phyloP scores from a whole-genome alignment of 2,888 invertebrate species.

The Lepetodrilus schrolli region DNA sequence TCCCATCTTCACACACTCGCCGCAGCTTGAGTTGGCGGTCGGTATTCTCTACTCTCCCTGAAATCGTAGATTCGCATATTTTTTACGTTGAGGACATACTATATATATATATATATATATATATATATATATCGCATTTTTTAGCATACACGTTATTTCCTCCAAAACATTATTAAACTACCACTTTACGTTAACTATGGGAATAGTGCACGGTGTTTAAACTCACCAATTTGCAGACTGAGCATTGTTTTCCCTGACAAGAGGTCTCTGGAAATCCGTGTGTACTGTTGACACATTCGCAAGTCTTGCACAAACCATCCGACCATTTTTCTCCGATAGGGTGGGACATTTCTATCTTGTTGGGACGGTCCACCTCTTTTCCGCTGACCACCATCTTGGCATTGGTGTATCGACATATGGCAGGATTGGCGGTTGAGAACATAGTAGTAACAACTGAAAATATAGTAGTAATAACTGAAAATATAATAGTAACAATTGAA shows the following conservation, averaged over 20 bases:
- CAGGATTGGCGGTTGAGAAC: conserved; percentile 21
- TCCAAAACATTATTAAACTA: too few species aligned
- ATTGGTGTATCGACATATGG: conserved; percentile 38
- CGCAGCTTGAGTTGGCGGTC: conserved; percentile 53
- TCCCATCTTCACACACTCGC: conserved; percentile 52
- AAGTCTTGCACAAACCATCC: conserved; percentile 61
- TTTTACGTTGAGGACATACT: too few species aligned
- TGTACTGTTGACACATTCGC: conserved; percentile 49
- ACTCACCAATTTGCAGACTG: conserved; percentile 53
- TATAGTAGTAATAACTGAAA: too few species aligned
- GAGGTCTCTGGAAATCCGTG: conserved; percentile 46
- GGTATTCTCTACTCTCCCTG: conserved; percentile 49
- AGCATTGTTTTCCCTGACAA: conserved; percentile 54
- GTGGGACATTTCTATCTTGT: conserved; percentile 31
- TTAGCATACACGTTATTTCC: too few species aligned
- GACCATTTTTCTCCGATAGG: conserved; percentile 55
- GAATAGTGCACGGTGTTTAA: too few species aligned
- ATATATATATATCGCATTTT: too few species aligned
- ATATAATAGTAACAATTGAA: too few species aligned
- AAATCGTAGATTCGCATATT: too few species aligned
- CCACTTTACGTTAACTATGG: too few species aligned
- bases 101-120: too few species aligned
- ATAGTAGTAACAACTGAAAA: too few species aligned
- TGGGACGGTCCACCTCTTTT: conserved; percentile 25
- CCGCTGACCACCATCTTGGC: conserved; percentile 29